Conservation (phyloP, 2,888 invertebrate genomes). For the Synergus laeviventris region DNA sequence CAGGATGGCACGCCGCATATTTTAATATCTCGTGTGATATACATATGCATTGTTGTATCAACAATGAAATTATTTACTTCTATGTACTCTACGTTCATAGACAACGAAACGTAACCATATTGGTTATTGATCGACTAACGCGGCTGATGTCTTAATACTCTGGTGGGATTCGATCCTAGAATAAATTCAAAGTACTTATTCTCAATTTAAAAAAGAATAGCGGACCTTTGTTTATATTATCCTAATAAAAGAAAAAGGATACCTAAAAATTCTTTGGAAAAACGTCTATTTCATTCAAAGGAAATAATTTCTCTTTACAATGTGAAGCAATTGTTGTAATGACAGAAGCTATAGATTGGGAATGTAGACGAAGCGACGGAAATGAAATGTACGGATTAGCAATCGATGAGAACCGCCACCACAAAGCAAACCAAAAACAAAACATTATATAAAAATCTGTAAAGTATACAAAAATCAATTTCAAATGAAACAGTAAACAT, state of each 20-base stretch:
- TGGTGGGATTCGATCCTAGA: slow-evolving; percentile 54
- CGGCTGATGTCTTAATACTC: slow-evolving; percentile 55
- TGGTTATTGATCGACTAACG: slow-evolving; percentile 65
- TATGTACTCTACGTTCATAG: slow-evolving; percentile 36
- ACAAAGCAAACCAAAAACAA: slow-evolving; percentile 54
- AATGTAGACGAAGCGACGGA: slow-evolving; percentile 23
- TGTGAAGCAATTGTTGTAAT: slow-evolving; percentile 11
- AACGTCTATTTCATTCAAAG: not conserved
- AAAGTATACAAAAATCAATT: slow-evolving; percentile 48
- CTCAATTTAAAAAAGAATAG: not conserved
- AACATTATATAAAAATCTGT: slow-evolving; percentile 52
- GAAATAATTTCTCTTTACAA: slow-evolving; percentile 34
- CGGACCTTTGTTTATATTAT: slow-evolving; percentile 3
- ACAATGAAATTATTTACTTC: slow-evolving; percentile 60
- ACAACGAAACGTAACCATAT: slow-evolving; percentile 66
- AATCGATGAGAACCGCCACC: slow-evolving; percentile 54
- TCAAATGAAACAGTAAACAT: slow-evolving; percentile 51
- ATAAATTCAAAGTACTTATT: slow-evolving; percentile 14
- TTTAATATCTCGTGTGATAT: slow-evolving; percentile 63
- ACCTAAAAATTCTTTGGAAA: not conserved
- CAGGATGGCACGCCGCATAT: slow-evolving; percentile 62
- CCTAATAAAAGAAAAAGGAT: not conserved
- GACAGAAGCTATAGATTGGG: not conserved
- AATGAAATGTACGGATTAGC: slow-evolving; percentile 45
- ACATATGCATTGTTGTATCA: slow-evolving; percentile 66